phyloP scores from a whole-genome alignment of 2,113 vertebrate species.

The Trachemys scripta region DNA sequence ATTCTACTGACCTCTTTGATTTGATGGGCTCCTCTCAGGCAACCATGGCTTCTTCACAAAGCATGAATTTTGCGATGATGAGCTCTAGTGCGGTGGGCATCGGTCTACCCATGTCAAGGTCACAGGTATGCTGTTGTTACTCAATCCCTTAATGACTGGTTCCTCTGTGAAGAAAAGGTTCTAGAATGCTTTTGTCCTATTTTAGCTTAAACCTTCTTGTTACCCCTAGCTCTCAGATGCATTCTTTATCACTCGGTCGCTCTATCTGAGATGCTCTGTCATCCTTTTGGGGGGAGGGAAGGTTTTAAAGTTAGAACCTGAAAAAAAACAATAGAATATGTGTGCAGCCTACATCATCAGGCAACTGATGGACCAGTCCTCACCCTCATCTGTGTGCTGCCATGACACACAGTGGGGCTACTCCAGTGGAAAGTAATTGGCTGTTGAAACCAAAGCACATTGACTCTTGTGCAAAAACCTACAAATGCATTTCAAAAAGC shows the following conservation, averaged over 20 bases:
- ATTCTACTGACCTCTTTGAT: constrained; percentile 90
- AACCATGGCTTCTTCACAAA: constrained; percentile 90
- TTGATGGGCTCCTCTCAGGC: constrained; percentile 90
- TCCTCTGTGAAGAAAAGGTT: background rate
- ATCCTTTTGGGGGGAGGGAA: background rate
- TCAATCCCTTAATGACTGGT: background rate
- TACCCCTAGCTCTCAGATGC: background rate
- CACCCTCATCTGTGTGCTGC: background rate
- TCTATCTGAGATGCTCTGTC: background rate
- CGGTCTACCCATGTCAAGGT: constrained; percentile 88
- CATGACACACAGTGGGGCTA: background rate
- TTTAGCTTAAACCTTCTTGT: background rate
- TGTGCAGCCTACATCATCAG: background rate
- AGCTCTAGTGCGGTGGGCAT: constrained; percentile 82
- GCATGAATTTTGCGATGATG: constrained; percentile 94
- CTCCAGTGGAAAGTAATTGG: background rate
- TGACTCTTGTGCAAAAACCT: background rate
- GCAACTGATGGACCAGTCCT: background rate
- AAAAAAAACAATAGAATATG: background rate
- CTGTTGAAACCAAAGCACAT: background rate
- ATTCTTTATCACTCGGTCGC: background rate
- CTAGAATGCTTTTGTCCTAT: background rate
- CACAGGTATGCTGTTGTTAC: constrained; percentile 83
- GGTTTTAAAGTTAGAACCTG: background rate
- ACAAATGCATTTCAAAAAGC: background rate